phyloP scores from a whole-genome alignment of 2,113 vertebrate species.

The Athene cunicularia region DNA sequence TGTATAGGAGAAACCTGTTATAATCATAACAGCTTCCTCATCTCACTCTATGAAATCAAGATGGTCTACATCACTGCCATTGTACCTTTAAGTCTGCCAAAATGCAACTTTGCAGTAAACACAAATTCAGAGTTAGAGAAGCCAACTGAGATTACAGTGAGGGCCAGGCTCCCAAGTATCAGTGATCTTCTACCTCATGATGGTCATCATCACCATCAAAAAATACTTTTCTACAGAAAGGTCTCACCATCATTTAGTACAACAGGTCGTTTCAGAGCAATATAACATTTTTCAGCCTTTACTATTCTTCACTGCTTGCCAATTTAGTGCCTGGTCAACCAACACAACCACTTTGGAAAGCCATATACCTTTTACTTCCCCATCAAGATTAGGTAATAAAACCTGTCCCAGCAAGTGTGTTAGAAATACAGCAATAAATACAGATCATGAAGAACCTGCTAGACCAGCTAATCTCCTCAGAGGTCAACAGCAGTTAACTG shows the following conservation, averaged over 20 bases:
- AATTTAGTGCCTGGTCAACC: not conserved
- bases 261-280: not conserved
- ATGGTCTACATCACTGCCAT: not conserved
- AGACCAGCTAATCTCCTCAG: not conserved
- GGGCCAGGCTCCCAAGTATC: not conserved
- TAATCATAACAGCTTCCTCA: not conserved
- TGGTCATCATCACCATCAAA: not conserved
- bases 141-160: not conserved
- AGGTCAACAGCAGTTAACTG: not conserved
- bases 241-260: fast-evolving
- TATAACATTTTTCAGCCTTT: not conserved
- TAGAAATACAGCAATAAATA: not conserved
- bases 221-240: not conserved
- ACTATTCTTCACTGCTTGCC: not conserved
- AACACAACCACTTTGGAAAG: not conserved
- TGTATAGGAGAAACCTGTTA: not conserved
- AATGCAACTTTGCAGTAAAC: not conserved
- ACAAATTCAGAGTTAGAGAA: not conserved
- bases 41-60: not conserved
- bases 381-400: not conserved
- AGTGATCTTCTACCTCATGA: fast-evolving
- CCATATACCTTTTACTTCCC: not conserved
- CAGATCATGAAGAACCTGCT: not conserved
- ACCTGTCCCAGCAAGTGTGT: not conserved
- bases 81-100: not conserved